These are phyloP conservation scores for Hyphantria cunea DNA, from an alignment of 1,140 invertebrate species.

Conservation along the genomic window DNA sequence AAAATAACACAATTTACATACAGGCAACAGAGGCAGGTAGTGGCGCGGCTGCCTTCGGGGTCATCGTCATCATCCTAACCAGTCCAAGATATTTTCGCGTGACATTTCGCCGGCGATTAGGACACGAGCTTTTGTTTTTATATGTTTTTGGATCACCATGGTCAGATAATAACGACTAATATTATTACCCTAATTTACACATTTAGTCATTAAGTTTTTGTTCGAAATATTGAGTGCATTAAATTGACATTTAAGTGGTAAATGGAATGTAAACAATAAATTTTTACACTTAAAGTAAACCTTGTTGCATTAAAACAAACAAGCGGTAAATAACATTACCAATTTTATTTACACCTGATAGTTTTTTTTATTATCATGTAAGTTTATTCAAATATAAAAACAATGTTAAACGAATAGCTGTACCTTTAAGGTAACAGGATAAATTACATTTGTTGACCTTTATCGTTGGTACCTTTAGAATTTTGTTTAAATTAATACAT, in stretches of 20 bases:
- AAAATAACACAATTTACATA: slow-evolving; percentile 77
- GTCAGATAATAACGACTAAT: slow-evolving; percentile 6
- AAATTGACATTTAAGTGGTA: slow-evolving; percentile 3
- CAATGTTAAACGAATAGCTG: neutral
- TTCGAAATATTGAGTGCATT: slow-evolving; percentile 10
- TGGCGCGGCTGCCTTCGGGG: slow-evolving; percentile 44
- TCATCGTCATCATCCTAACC: slow-evolving; percentile 71
- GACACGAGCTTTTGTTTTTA: slow-evolving; percentile 43
- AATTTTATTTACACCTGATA: neutral
- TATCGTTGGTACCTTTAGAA: neutral
- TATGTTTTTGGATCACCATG: slow-evolving; percentile 34
- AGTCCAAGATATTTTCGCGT: slow-evolving; percentile 58
- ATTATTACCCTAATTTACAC: slow-evolving; percentile 28
- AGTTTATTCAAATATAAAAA: neutral
- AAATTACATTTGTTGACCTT: neutral
- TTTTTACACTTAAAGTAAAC: neutral
- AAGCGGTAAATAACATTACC: neutral
- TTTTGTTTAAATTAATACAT: neutral
- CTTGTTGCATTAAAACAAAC: neutral
- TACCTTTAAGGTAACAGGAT: neutral
- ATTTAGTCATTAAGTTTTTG: slow-evolving; percentile 32
- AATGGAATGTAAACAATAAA: slow-evolving; percentile 6
- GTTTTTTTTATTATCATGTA: neutral
- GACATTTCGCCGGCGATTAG: slow-evolving; percentile 66
- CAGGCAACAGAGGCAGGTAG: slow-evolving; percentile 67